These are phyloP conservation scores for Perca fluviatilis DNA, from an alignment of 2,113 vertebrate genomes.

Conservation along the genomic window DNA sequence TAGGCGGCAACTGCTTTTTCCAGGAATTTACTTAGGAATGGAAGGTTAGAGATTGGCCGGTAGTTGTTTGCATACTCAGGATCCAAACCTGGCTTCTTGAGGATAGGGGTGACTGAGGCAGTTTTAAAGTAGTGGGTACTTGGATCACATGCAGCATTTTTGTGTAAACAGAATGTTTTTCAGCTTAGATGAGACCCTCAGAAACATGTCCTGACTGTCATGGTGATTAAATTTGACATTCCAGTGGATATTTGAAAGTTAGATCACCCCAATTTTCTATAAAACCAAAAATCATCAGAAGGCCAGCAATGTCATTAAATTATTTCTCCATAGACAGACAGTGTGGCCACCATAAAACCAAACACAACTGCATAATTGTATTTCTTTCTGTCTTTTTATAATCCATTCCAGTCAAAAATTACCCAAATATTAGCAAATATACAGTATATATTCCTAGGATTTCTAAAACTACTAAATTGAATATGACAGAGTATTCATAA, in stretches of 20 bases:
- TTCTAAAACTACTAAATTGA: conserved; percentile 67
- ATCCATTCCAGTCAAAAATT: not conserved
- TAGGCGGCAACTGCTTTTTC: no score
- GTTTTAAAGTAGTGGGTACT: no score
- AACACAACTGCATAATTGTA: no score
- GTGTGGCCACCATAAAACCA: not conserved
- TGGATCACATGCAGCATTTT: not conserved
- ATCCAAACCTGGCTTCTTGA: no score
- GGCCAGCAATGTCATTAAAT: not conserved
- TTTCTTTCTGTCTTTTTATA: not conserved
- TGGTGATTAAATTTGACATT: not conserved
- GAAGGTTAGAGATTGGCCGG: no score
- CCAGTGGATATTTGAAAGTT: no score
- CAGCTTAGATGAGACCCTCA: not conserved
- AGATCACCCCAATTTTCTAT: not conserved
- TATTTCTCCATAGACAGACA: not conserved
- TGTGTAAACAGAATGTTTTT: not conserved
- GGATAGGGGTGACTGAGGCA: no score
- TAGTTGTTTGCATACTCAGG: no score
- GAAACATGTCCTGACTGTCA: not conserved
- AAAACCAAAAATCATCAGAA: not conserved
- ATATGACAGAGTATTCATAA: not conserved
- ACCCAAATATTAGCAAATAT: not conserved
- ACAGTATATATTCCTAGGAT: conserved; percentile 49
- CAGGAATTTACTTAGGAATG: no score